Evolutionary conservation across 1,140 invertebrate genomes (phyloP), one percentile per base, ranked within the genome.

Genomic region (Psix sp.): DNA sequence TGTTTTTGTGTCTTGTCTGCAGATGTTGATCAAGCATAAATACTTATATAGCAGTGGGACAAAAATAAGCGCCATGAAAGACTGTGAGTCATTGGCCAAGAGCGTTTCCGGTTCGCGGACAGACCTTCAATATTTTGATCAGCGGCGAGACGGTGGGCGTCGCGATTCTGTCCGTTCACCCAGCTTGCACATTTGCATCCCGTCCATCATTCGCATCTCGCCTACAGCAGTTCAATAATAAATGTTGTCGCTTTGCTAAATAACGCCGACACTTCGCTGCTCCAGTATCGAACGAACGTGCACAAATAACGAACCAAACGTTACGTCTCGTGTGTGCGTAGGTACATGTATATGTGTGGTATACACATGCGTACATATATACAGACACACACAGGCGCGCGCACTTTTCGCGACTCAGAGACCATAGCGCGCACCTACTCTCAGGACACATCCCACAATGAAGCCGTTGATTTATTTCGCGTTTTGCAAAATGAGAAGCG

Each of bases 1-100:
- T 39, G 5, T 5, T 17, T 39, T 21, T 59, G 20, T 45, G 31
- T 51, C n/a, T n/a, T n/a, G n/a, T n/a, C n/a, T n/a, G n/a, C n/a
- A n/a, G n/a, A n/a, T n/a, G n/a, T 6, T 10, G 14, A 16, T 16
- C 6, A 49, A 10, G 1, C 24, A 16, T 29, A 15, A 46, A 24
- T 24, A 15, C 5, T 6, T 2, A 14, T 26, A 3, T 4, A 5
- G 3, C 20, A 29, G 16, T 3, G 18, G 24, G 9, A 15, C 18
- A 52, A 52, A 38, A 36, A 15, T 13, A 52, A 24, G 13, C 36
- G 15, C 9, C n/a, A 14, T 20, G 29, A 14, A 43, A 35, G 11
- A 39, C 11, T n/a, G n/a, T 26, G 40, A 43, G 6, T 43, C 40
- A 43, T 24, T 26, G 5, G 10, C 5, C 40, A 26, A 43, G 40